Conservation (phyloP, 2,888 invertebrate species). For the Hirudinaria manillensis region DNA sequence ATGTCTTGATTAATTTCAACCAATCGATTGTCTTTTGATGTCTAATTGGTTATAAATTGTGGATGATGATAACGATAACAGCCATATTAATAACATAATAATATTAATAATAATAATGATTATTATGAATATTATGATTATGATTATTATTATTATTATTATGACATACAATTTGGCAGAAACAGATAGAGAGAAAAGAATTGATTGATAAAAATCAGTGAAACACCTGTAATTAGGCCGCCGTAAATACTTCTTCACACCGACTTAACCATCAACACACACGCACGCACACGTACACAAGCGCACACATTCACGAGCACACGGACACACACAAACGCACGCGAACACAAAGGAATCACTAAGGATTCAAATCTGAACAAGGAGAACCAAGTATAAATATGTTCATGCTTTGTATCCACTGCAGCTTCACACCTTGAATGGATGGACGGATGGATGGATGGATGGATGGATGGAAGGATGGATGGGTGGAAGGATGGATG, state of each 20-base stretch:
- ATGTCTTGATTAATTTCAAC: no score
- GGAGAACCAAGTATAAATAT: not conserved
- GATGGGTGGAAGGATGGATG: conserved; percentile 5
- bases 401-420: not conserved
- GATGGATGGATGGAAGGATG: conserved; percentile 4
- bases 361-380: not conserved
- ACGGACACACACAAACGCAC: not conserved
- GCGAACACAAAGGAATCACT: not conserved
- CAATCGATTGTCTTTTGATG: no score
- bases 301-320: not conserved
- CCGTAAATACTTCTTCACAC: not conserved
- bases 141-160: no score
- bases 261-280: not conserved
- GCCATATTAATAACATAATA: no score
- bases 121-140: no score
- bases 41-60: no score
- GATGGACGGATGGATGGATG: not conserved
- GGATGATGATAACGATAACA: no score
- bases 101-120: no score
- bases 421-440: not conserved
- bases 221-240: no score
- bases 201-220: no score
- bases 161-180: no score
- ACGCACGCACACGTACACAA: not conserved
- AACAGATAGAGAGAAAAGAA: no score